These are phyloP conservation scores for Lucilia cuprina DNA, from an alignment of 1,140 invertebrate genomes.

Conservation along the genomic window DNA sequence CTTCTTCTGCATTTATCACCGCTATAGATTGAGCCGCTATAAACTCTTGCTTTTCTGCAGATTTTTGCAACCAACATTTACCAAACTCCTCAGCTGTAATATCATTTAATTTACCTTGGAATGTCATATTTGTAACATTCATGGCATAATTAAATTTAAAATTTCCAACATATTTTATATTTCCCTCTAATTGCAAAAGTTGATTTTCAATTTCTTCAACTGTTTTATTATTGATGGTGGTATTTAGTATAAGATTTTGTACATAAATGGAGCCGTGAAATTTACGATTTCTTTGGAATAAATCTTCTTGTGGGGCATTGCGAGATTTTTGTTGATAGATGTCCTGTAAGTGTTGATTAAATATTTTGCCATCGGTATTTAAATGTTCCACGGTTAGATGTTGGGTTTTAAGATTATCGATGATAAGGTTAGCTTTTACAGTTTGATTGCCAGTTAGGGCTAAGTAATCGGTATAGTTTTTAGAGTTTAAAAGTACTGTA, in stretches of 20 bases:
- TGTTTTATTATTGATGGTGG: conserved; percentile 45
- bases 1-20: conserved; percentile 46
- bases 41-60: conserved; percentile 46
- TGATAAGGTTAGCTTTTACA: conserved; percentile 28
- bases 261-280: conserved; percentile 59
- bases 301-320: conserved; percentile 37
- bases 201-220: conserved; percentile 49
- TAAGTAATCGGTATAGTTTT: background rate
- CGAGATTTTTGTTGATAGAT: conserved; percentile 44
- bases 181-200: conserved; percentile 52
- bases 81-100: conserved; percentile 48
- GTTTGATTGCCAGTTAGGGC: conserved; percentile 25
- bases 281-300: conserved; percentile 38
- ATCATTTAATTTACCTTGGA: conserved; percentile 50
- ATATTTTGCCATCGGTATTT: conserved; percentile 45
- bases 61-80: conserved; percentile 48
- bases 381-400: conserved; percentile 29
- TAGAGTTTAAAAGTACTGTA: background rate
- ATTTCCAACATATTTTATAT: conserved; percentile 57
- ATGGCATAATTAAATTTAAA: conserved; percentile 56
- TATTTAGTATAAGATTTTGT: conserved; percentile 54
- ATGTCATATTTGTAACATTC: conserved; percentile 48
- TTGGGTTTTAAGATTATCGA: conserved; percentile 43
- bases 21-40: conserved; percentile 49
- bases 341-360: conserved; percentile 40